Conservation (phyloP, 1,140 invertebrate genomes). For the Bombus confusus region DNA sequence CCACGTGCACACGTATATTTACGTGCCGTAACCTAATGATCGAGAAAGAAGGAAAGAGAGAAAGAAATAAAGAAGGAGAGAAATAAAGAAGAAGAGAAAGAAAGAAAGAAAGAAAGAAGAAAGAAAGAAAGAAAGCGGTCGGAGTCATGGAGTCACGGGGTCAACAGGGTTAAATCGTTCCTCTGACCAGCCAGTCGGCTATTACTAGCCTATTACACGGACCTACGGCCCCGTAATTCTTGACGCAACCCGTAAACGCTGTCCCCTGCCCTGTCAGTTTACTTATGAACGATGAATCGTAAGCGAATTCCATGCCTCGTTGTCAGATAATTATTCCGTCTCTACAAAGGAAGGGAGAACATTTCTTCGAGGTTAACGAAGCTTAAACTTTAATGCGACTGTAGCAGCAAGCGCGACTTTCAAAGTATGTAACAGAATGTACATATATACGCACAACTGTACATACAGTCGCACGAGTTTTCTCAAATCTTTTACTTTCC, state of each 20-base stretch:
- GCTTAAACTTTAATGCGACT: background rate
- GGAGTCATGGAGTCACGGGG: constrained; percentile 53
- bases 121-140: constrained; percentile 49
- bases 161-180: constrained; percentile 80
- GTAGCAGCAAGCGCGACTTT: background rate
- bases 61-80: constrained; percentile 38
- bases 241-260: constrained; percentile 17
- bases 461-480: too few species aligned
- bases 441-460: too few species aligned
- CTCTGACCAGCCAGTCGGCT: constrained; percentile 69
- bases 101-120: constrained; percentile 46
- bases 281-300: constrained; percentile 27
- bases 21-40: constrained; percentile 33
- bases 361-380: background rate
- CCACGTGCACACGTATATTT: constrained; percentile 23
- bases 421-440: too few species aligned
- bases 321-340: background rate
- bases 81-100: constrained; percentile 46
- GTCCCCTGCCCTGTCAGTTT: background rate
- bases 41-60: constrained; percentile 56
- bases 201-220: constrained; percentile 21
- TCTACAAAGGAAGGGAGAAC: background rate
- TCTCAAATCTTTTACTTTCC: too few species aligned
- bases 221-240: constrained; percentile 60
- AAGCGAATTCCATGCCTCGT: constrained; percentile 24